Base-by-base conservation (phyloP, 2,888 invertebrate genomes). In the Brachylomia viminalis region DNA sequence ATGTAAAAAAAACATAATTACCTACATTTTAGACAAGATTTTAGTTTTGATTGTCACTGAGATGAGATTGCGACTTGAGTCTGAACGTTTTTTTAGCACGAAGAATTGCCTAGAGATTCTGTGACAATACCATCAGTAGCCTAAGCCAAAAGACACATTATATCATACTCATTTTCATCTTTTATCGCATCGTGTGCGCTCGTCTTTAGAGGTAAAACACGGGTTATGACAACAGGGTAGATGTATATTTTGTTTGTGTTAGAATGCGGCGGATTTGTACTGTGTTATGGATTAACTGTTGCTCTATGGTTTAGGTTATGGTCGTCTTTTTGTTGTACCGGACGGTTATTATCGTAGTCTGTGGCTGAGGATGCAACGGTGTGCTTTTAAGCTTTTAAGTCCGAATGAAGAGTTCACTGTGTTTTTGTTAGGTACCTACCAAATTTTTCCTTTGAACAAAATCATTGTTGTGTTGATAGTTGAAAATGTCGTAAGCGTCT, bases 211-310 rank as follows among this genome's bases (percentile, higher is more conserved):
- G 30, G 33, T 64, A 77, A 72, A 77, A 73, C 30, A 33, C 38
- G n/a, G 33, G 47, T 49, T 74, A 59, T 68, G 49, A 65, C 27
- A 58, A 7, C 20, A 61, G 69, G 15, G 56, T 81, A 58, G 38
- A 23, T 23, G 38, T 78, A 59, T 47, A 67, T 68, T 82, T 74
- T 59, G 74, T 71, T 49, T 70, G 82, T 61, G 38, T 47, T 70
- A 58, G 42, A 45, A 61, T 27, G 47, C 33, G 52, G 45, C 13
- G 82, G 77, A 77, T 69, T 82, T 59, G 67, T 71, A 33, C 70
- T 49, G 27, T 68, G 67, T 61, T 80, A 42, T 42, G 70, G 82
- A 82, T 82, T 82, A 82, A 67, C 78, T 59, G 67, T 59, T 38
- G 27, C 11, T 72, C 17, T 82, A 62, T 64, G 62, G 78, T 74